Conservation (phyloP, 2,113 vertebrate genomes). For the Neolamprologus fasciatus region DNA sequence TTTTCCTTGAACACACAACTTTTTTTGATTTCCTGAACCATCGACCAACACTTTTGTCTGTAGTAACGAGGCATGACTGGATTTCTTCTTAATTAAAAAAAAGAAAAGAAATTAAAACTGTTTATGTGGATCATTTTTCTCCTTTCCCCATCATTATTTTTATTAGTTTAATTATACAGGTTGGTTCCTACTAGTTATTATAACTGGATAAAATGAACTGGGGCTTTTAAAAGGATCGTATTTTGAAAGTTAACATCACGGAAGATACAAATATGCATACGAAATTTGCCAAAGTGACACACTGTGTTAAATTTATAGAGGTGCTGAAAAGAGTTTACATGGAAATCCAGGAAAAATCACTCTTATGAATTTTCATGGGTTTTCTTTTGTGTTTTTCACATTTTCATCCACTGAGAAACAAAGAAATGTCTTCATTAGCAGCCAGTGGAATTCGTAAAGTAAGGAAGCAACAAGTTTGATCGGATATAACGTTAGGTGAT, state of each 20-base stretch:
- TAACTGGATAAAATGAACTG: not conserved
- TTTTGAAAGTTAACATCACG: not conserved
- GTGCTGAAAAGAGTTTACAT: not conserved
- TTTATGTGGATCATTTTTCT: not conserved
- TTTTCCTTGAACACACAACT: not conserved
- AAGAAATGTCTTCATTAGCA: not conserved
- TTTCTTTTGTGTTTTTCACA: not conserved
- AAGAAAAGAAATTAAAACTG: not conserved
- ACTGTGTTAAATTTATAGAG: not conserved
- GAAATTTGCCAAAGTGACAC: not conserved
- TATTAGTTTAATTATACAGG: not conserved
- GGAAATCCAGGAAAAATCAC: not conserved
- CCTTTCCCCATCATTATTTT: not conserved
- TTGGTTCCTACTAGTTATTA: not conserved
- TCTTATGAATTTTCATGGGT: not conserved
- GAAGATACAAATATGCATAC: not conserved
- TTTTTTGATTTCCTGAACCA: not conserved
- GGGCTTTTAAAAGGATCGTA: not conserved
- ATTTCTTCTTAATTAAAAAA: not conserved
- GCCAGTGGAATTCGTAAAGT: not conserved
- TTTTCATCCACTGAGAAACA: not conserved
- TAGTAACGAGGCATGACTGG: not conserved
- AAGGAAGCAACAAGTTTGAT: constrained; percentile 7
- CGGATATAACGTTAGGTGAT: not conserved
- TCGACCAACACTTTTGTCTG: not conserved